Conservation (phyloP, 2,797 vertebrate species). For the Trematomus bernacchii region DNA sequence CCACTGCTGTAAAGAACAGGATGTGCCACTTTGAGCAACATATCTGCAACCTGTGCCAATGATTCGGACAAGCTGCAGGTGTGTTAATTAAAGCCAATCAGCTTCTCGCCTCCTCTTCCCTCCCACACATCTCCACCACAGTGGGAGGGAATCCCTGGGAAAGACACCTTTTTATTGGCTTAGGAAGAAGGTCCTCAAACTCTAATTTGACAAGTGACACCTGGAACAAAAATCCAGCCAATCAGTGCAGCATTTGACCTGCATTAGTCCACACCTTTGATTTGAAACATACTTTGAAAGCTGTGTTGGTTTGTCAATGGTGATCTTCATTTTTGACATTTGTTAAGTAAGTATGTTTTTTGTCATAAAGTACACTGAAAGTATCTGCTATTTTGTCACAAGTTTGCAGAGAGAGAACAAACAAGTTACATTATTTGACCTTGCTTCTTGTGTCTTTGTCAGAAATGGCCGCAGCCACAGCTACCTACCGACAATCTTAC, state of each 20-base stretch:
- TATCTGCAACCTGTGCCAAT: neutral
- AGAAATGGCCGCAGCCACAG: conserved; percentile 68
- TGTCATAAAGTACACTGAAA: neutral
- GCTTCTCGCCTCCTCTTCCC: neutral
- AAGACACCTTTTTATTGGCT: conserved; percentile 50
- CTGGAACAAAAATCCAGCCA: conserved; percentile 54
- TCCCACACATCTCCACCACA: neutral
- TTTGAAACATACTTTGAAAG: conserved; percentile 27
- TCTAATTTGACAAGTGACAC: conserved; percentile 58
- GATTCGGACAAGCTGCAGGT: conserved; percentile 11
- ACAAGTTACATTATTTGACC: neutral
- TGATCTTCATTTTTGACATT: conserved; percentile 23
- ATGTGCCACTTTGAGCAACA: neutral
- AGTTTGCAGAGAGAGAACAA: neutral
- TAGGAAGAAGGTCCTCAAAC: conserved; percentile 3
- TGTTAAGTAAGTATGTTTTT: neutral
- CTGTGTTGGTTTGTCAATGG: conserved; percentile 5
- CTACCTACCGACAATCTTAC: conserved; percentile 55
- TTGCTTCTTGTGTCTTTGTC: neutral
- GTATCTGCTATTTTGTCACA: neutral
- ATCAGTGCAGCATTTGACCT: conserved; percentile 48
- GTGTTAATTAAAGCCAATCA: conserved; percentile 34
- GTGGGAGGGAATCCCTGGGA: conserved; percentile 16
- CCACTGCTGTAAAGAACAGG: neutral
- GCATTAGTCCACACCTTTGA: conserved; percentile 23